Percentiles rank a stretch among this genome's conserved stretches.
Conservation (phyloP, 2,888 invertebrate species). For the Thereva nobilitata region DNA sequence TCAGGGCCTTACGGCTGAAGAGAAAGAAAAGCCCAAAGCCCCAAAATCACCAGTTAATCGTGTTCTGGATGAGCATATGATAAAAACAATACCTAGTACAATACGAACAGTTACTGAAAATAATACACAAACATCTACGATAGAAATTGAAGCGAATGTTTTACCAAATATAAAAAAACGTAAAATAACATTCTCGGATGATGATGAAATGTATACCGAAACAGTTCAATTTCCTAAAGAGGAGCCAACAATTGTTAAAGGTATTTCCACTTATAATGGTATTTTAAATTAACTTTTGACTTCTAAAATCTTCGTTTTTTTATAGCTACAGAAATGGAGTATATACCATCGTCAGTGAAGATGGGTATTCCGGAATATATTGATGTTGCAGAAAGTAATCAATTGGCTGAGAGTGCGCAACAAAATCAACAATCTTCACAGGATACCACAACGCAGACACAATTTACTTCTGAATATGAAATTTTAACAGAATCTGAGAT, state of each 20-base stretch:
- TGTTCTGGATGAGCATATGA: constrained; percentile 48
- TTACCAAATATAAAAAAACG: constrained; percentile 49
- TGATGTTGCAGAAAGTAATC: constrained; percentile 56
- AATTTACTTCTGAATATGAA: constrained; percentile 57
- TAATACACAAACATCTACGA: constrained; percentile 38
- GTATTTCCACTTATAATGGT: constrained; percentile 42
- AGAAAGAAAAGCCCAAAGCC: constrained; percentile 55
- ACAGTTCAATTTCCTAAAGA: constrained; percentile 55
- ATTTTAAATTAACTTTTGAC: not conserved
- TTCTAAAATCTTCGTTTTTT: not conserved
- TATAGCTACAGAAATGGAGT: constrained; percentile 57
- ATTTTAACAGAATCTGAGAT: constrained; percentile 57
- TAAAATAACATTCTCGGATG: constrained; percentile 57
- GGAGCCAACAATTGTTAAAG: constrained; percentile 54
- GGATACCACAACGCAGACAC: constrained; percentile 53
- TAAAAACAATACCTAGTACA: constrained; percentile 56
- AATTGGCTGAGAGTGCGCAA: constrained; percentile 50
- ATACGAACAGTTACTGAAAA: constrained; percentile 32
- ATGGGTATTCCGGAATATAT: constrained; percentile 64
- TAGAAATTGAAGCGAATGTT: constrained; percentile 37
- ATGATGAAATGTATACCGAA: constrained; percentile 57
- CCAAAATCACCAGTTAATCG: constrained; percentile 51
- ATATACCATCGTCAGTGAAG: constrained; percentile 60
- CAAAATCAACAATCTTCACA: constrained; percentile 51
- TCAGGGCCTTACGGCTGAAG: constrained; percentile 70